Conservation (phyloP, 2,797 vertebrate genomes). For the Argya squamiceps region DNA sequence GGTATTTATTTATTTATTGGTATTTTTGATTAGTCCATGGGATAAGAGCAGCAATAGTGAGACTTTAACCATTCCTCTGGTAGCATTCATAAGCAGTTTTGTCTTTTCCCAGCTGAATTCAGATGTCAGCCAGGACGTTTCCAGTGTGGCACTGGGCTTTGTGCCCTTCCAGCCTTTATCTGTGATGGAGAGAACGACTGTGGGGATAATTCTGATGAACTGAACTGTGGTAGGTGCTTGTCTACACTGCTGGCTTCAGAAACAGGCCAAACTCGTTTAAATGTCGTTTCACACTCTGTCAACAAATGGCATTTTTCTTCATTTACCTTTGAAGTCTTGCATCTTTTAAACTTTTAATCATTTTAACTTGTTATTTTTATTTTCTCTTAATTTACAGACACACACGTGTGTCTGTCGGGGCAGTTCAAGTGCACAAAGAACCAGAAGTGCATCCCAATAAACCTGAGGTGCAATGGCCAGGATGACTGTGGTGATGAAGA, state of each 20-base stretch:
- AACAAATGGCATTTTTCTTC: not conserved
- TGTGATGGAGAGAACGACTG: conserved; percentile 97
- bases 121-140: conserved; percentile 94
- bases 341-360: not conserved
- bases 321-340: not conserved
- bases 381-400: conserved; percentile 79
- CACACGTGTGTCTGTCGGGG: conserved; percentile 94
- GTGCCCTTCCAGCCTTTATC: conserved; percentile 96
- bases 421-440: conserved; percentile 96
- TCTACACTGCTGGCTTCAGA: not conserved
- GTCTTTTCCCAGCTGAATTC: conserved; percentile 85
- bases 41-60: not conserved
- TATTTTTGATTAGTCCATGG: not conserved
- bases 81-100: not conserved
- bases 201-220: conserved; percentile 93
- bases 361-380: not conserved
- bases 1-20: not conserved
- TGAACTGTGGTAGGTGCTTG: conserved; percentile 89
- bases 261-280: not conserved
- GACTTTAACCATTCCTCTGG: not conserved
- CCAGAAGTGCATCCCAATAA: conserved; percentile 86
- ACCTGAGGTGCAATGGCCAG: conserved; percentile 95
- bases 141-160: conserved; percentile 96
- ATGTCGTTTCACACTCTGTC: not conserved
- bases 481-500: conserved; percentile 96